phyloP scores from a whole-genome alignment of 2,113 vertebrate genomes.

The Burhinus oedicnemus region DNA sequence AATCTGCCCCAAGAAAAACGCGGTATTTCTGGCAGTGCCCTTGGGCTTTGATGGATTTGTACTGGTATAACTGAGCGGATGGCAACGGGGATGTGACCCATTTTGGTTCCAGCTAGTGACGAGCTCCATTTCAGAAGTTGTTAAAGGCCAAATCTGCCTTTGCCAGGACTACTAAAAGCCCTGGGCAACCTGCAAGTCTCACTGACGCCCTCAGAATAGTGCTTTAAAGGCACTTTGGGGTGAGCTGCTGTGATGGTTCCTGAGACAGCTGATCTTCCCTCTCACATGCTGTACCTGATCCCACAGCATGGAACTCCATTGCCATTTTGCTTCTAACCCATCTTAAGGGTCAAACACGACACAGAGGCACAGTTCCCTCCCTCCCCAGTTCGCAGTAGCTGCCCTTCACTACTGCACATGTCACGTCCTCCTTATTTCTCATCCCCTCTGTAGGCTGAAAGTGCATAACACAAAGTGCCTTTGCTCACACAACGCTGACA shows the following conservation, averaged over 20 bases:
- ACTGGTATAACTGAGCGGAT: not conserved
- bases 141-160: not conserved
- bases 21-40: slow-evolving; percentile 1
- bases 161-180: not conserved
- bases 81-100: not conserved
- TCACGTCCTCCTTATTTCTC: rapidly evolving
- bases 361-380: not conserved
- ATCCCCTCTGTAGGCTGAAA: not conserved
- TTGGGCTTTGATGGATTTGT: not conserved
- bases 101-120: not conserved
- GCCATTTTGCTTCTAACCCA: not conserved
- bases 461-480: rapidly evolving
- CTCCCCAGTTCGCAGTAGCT: not conserved
- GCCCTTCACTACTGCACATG: not conserved
- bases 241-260: not conserved
- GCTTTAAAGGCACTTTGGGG: not conserved
- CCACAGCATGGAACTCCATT: not conserved
- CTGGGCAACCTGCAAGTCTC: not conserved
- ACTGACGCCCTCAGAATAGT: not conserved
- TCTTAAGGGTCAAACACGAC: not conserved
- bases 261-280: not conserved
- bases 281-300: not conserved
- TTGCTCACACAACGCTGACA: not conserved
- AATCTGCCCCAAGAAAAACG: slow-evolving; percentile 31
- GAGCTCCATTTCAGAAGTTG: not conserved